These are phyloP conservation scores for Coturnix japonica DNA, from an alignment of 2,113 vertebrate genomes.

Conservation along the genomic window DNA sequence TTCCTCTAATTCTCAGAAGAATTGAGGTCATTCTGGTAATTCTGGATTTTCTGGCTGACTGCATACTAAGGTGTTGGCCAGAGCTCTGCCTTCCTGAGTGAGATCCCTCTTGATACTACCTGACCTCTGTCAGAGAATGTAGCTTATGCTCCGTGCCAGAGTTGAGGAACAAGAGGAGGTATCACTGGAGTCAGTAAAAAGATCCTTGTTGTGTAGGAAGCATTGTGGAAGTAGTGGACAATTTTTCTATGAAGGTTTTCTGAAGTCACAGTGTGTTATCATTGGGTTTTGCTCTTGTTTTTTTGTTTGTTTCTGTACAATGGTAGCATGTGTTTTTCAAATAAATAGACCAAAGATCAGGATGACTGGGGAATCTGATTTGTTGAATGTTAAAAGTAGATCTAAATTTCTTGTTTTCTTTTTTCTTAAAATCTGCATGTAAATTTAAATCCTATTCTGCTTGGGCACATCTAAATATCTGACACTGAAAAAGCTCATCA, in stretches of 20 bases:
- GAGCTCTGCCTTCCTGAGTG: neutral
- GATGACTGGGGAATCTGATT: fast-evolving
- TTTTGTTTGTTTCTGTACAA: neutral
- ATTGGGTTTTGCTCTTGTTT: neutral
- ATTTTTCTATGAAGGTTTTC: neutral
- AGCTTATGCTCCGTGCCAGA: neutral
- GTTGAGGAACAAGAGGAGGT: neutral
- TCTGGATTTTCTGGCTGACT: neutral
- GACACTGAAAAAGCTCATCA: neutral
- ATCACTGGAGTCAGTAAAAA: neutral
- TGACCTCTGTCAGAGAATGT: neutral
- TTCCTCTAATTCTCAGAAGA: neutral
- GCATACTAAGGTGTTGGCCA: neutral
- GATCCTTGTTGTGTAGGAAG: neutral
- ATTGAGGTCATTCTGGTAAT: neutral
- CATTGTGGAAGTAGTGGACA: neutral
- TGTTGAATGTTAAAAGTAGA: neutral
- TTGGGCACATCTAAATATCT: neutral
- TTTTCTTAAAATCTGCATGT: neutral
- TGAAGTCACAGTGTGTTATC: neutral
- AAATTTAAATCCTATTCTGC: neutral
- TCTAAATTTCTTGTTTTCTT: neutral
- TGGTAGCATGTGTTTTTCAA: neutral
- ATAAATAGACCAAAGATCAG: neutral
- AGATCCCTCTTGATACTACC: neutral